A percentile compares a stretch with the other conserved stretches of the same genome.
Evolutionary conservation across 2,797 vertebrate species (phyloP).

Genomic region (Carcharodon carcharias): DNA sequence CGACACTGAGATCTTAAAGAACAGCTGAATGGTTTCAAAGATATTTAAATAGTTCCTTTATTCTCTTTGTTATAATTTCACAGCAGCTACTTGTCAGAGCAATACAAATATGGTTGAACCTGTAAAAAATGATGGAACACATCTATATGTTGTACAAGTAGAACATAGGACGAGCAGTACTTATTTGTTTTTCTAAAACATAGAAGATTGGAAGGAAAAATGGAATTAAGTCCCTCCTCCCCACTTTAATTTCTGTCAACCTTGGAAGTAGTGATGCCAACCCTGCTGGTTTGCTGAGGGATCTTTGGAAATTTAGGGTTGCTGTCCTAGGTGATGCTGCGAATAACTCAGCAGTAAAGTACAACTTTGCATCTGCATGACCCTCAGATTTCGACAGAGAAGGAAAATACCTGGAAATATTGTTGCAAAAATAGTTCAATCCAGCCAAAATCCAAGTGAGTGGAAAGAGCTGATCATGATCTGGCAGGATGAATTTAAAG

Average conservation of each 20-base stretch:
- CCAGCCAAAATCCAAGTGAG: background rate
- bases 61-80: background rate
- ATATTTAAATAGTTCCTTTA: background rate
- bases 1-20: background rate
- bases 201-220: background rate
- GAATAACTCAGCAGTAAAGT: background rate
- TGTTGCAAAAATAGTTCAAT: background rate
- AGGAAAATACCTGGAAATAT: background rate
- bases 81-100: background rate
- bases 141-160: background rate
- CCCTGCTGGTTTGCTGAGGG: background rate
- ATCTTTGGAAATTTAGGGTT: background rate
- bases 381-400: background rate
- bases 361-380: background rate
- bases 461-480: background rate
- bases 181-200: background rate
- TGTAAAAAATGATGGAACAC: background rate
- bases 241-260: background rate
- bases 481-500: too few relatives aligned
- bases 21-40: background rate
- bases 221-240: background rate
- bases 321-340: background rate
- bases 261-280: background rate
- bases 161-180: background rate
- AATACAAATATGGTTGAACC: background rate